phyloP scores from a whole-genome alignment of 2,888 invertebrate species.

The Danaus chrysippus region DNA sequence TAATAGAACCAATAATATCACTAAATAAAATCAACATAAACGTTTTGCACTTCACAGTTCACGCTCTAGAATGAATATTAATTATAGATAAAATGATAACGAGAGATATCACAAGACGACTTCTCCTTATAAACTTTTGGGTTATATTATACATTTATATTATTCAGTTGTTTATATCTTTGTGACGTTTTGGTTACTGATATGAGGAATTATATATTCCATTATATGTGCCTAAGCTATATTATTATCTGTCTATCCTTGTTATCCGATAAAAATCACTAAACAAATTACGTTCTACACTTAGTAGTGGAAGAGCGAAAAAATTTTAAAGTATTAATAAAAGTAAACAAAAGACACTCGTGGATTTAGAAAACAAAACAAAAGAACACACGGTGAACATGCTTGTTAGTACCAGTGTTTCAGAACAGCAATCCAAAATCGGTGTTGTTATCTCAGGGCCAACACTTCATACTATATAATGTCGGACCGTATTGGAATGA shows the following conservation, averaged over 20 bases:
- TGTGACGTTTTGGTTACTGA: conserved; percentile 17
- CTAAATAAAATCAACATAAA: conserved; percentile 47
- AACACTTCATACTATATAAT: conserved; percentile 17
- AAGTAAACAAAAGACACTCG: neutral
- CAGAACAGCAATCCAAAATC: conserved; percentile 19
- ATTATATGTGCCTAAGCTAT: neutral
- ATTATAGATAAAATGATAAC: conserved; percentile 71
- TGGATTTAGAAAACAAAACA: neutral
- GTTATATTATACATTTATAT: conserved; percentile 15
- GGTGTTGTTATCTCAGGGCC: conserved; percentile 21
- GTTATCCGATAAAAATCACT: neutral
- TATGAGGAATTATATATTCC: conserved; percentile 1
- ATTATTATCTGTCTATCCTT: neutral
- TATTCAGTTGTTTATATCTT: conserved; percentile 6
- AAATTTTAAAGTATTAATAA: neutral
- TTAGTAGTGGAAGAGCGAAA: too few species aligned
- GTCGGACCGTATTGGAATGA: conserved; percentile 84
- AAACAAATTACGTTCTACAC: too few species aligned
- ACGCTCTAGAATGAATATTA: conserved; percentile 60
- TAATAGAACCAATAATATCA: conserved; percentile 24
- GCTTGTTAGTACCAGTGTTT: conserved; percentile 21
- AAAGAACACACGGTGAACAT: conserved; percentile 15
- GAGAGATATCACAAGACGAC: conserved; percentile 62
- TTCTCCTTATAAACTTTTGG: conserved; percentile 41
- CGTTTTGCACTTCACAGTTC: conserved; percentile 50